These are phyloP conservation scores for Chrysolina americana DNA, from an alignment of 2,888 invertebrate species.

Conservation along the genomic window DNA sequence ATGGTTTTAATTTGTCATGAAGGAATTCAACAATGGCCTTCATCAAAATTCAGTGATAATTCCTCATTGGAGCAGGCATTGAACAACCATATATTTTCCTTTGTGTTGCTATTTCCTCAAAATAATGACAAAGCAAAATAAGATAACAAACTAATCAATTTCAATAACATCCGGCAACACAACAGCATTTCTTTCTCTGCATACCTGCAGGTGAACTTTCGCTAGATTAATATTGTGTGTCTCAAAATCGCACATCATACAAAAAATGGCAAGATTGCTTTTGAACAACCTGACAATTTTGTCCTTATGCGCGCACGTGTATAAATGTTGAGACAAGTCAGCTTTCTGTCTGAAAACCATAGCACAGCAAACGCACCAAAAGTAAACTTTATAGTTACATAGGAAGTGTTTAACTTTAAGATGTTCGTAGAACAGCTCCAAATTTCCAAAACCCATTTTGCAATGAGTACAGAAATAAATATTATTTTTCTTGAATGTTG, in stretches of 20 bases:
- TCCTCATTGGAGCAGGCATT: too few relatives aligned
- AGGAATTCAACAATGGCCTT: too few relatives aligned
- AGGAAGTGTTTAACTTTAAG: slow-evolving; percentile 5
- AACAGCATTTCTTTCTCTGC: slow-evolving; percentile 9
- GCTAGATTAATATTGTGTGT: slow-evolving; percentile 4
- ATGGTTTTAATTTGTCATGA: too few relatives aligned
- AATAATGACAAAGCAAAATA: background rate
- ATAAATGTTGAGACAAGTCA: background rate
- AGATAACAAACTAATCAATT: slow-evolving; percentile 17
- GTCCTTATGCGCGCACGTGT: background rate
- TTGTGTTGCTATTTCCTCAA: background rate
- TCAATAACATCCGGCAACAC: slow-evolving; percentile 16
- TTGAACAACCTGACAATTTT: slow-evolving; percentile 32
- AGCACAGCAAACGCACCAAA: slow-evolving; percentile 35
- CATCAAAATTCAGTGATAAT: too few relatives aligned
- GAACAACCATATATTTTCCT: too few relatives aligned
- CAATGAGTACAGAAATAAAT: background rate
- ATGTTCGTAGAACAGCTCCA: slow-evolving; percentile 3
- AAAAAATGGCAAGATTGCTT: slow-evolving; percentile 29
- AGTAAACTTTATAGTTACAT: slow-evolving; percentile 23
- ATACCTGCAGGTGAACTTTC: slow-evolving; percentile 7
- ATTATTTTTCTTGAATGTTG: background rate
- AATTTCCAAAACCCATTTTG: background rate
- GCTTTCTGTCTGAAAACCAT: background rate
- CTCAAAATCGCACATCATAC: slow-evolving; percentile 35